phyloP scores from a whole-genome alignment of 2,113 vertebrate genomes.

The Saccopteryx bilineata region DNA sequence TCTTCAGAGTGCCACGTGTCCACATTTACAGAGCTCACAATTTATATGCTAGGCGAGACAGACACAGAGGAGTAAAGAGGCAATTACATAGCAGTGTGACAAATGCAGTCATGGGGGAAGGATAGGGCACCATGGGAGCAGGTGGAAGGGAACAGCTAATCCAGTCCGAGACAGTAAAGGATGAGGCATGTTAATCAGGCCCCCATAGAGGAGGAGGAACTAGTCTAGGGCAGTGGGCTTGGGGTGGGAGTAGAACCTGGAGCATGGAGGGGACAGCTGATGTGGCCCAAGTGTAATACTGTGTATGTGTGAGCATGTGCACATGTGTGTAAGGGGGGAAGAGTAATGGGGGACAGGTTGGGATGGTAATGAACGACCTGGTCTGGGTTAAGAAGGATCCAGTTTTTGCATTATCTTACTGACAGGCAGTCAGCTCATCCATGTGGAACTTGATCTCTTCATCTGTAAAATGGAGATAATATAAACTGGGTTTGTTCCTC shows the following conservation, averaged over 20 bases:
- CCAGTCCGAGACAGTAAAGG: not conserved
- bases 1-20: not conserved
- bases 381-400: not conserved
- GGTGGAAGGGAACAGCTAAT: not conserved
- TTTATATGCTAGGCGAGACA: not conserved
- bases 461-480: slow-evolving; percentile 19
- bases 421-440: not conserved
- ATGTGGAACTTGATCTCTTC: slow-evolving; percentile 11
- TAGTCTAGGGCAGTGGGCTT: not conserved
- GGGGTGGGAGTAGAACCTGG: not conserved
- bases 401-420: not conserved
- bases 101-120: not conserved
- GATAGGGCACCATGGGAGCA: not conserved
- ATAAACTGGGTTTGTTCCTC: slow-evolving; percentile 34
- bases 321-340: not conserved
- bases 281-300: not conserved
- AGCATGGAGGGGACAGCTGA: not conserved
- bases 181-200: not conserved
- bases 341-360: not conserved
- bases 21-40: not conserved
- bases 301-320: not conserved
- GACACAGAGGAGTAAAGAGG: not conserved
- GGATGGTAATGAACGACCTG: not conserved
- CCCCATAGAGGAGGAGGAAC: not conserved
- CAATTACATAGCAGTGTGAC: not conserved